Conservation (phyloP, 2,888 invertebrate species). For the Cantharis flavilabris region DNA sequence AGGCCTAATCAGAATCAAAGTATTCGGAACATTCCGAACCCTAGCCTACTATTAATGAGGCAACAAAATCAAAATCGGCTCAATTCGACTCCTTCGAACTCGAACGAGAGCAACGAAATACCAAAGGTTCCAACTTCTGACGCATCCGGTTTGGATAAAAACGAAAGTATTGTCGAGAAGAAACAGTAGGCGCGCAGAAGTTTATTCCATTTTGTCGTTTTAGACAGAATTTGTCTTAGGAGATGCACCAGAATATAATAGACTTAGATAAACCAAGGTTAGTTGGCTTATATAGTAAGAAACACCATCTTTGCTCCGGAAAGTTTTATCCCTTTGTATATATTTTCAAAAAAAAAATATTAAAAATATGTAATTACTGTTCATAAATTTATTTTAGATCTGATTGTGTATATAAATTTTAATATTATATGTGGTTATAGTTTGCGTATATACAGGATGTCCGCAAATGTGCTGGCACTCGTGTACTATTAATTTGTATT, state of each 20-base stretch:
- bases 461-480: not conserved
- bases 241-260: not conserved
- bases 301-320: not conserved
- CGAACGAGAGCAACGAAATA: not conserved
- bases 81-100: constrained; percentile 32
- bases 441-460: not conserved
- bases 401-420: not conserved
- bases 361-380: not conserved
- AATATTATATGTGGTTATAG: not conserved
- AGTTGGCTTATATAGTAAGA: not conserved
- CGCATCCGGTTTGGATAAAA: not conserved
- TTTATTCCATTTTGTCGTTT: not conserved
- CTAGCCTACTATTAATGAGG: constrained; percentile 61
- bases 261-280: not conserved
- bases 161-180: not conserved
- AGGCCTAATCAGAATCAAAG: constrained; percentile 61
- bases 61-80: constrained; percentile 58
- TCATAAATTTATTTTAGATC: not conserved
- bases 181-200: not conserved
- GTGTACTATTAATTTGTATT: not conserved
- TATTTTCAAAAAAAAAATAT: not conserved
- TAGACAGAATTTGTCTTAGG: not conserved
- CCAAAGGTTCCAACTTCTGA: not conserved
- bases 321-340: not conserved
- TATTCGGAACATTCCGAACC: constrained; percentile 68